These are phyloP conservation scores for Ophion obscuratus DNA, from an alignment of 2,888 invertebrate species.

Conservation along the genomic window DNA sequence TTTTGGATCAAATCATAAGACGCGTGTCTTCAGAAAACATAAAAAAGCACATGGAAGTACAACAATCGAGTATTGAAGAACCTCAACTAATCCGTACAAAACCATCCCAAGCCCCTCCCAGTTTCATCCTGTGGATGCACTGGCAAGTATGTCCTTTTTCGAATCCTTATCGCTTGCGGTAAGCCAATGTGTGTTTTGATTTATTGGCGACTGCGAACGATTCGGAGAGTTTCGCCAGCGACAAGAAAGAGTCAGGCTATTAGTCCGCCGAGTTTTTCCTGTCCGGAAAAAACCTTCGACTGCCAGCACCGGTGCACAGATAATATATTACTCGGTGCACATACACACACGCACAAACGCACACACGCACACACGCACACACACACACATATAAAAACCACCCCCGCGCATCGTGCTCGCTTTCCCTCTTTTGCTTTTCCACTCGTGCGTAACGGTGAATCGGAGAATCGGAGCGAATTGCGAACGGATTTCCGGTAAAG, in stretches of 20 bases:
- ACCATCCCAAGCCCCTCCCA: not conserved
- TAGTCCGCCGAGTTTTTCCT: constrained; percentile 42
- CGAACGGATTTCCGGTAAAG: constrained; percentile 33
- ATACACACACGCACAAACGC: not conserved
- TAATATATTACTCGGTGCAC: constrained; percentile 41
- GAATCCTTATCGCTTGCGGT: not conserved
- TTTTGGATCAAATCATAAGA: not conserved
- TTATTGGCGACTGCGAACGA: constrained; percentile 26
- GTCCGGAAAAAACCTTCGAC: constrained; percentile 34
- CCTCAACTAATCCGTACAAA: not conserved
- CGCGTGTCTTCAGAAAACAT: not conserved
- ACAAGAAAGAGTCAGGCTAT: constrained; percentile 43
- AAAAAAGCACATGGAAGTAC: not conserved
- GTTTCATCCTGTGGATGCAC: constrained; percentile 3
- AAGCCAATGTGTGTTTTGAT: constrained; percentile 29
- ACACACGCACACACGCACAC: not conserved
- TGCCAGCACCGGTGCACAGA: constrained; percentile 19
- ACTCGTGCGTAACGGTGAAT: constrained; percentile 36
- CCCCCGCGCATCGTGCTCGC: constrained; percentile 7
- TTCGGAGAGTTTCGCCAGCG: not conserved
- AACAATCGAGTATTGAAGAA: not conserved
- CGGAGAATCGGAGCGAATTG: constrained; percentile 8
- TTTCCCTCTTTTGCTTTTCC: constrained; percentile 35
- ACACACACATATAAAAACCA: not conserved
- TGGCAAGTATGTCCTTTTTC: not conserved